Base-by-base conservation (phyloP, 2,113 vertebrate species). In the Onychorhynchus coronatus region DNA sequence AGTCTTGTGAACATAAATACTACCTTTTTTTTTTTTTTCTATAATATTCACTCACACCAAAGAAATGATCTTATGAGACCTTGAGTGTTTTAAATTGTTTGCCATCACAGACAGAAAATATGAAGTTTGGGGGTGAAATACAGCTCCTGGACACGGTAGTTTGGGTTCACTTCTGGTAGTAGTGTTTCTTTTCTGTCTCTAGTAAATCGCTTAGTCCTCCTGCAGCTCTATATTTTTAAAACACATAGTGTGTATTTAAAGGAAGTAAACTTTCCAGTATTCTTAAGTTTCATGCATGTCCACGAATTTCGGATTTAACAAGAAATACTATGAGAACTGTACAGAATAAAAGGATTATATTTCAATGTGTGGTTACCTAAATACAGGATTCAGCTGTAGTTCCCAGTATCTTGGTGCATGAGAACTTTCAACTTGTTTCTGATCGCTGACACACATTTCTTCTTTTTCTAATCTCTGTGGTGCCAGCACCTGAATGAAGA, bases 161-260 rank as follows among this genome's bases (percentile, higher is more conserved):
- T n/a, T n/a, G 41, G 37, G 8, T 44, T 88, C 44, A 28, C 4
- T 56, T 65, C 52, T 50, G 56, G 44, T 27, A 63, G 1, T 16
- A 35, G 10, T 4, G 20, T 52, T 90, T 78, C 42, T 55, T 75
- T 74, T 8, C 41, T 20, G 1, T 42, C 35, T 85, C 28, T 24
- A 27, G 44, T 9, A 82, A 74, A 88, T 24, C 19, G 22, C 13
- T 72, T 55, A 50, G 17, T 77, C 42, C 58, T 93, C n/a, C 25
- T 85, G 24, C 28, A 56, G 28, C 22, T 77, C 47, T 25, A 2
- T 23, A 14, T 63, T 88, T 92, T 53, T 31, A 50, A 44, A 28
- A 22, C 0, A 3, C 4, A 35, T 3, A 6, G 3, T 10, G 11
- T 8, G 0, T 70, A 20, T 65, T 85, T 31, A 49, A 90, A 82